Evolutionary conservation across 2,888 invertebrate genomes (phyloP).

Genomic region (Isoperla grammatica): DNA sequence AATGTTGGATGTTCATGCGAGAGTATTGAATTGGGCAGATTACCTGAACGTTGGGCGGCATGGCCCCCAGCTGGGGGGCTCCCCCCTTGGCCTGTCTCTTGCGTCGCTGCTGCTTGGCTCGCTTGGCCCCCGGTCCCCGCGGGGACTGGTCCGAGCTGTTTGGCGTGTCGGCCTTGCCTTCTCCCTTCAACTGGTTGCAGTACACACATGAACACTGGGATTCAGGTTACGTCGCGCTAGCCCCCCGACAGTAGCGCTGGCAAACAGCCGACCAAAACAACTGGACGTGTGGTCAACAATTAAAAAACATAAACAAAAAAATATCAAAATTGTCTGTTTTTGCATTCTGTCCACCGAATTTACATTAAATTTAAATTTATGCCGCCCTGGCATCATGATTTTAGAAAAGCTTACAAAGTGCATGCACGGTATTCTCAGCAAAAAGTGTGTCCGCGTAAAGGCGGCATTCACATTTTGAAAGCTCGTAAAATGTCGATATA

Average conservation of each 20-base stretch:
- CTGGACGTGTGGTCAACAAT: background rate
- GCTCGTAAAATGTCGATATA: no score
- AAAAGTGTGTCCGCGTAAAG: no score
- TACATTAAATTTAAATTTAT: no score
- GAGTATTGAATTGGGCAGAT: background rate
- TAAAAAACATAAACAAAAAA: no score
- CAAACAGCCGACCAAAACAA: background rate
- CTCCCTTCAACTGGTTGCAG: slow-evolving; percentile 51
- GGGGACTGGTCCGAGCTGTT: slow-evolving; percentile 61
- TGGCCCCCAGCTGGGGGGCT: slow-evolving; percentile 33
- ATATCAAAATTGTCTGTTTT: no score
- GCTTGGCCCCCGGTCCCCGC: slow-evolving; percentile 42
- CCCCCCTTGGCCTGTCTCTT: slow-evolving; percentile 46
- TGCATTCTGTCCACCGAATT: no score
- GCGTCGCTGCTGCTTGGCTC: slow-evolving; percentile 42
- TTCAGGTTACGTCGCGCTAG: slow-evolving; percentile 5
- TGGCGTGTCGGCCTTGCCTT: slow-evolving; percentile 53
- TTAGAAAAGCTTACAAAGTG: no score
- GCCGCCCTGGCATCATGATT: no score
- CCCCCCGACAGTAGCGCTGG: background rate
- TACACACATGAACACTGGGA: slow-evolving; percentile 42
- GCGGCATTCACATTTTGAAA: no score
- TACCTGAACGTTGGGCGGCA: slow-evolving; percentile 32
- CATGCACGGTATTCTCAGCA: no score
- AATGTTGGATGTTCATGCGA: no score